phyloP scores from a whole-genome alignment of 1,140 invertebrate species.

The Epicauta chinensis region DNA sequence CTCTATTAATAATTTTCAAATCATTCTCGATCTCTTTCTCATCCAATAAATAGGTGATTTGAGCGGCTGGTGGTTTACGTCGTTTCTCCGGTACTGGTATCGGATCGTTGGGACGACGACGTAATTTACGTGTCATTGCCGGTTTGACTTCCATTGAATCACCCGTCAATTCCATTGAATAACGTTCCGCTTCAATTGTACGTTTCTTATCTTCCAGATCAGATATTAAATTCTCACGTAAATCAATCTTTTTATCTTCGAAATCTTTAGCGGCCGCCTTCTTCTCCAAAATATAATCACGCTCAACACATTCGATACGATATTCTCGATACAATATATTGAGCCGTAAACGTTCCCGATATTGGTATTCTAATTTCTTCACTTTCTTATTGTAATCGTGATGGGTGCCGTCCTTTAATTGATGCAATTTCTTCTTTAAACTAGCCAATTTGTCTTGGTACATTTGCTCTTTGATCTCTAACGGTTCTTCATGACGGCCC shows the following conservation, averaged over 20 bases:
- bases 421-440: conserved; percentile 84
- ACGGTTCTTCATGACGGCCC: conserved; percentile 70
- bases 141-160: conserved; percentile 72
- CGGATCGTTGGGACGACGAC: conserved; percentile 89
- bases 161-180: conserved; percentile 75
- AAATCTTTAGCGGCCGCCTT: conserved; percentile 84
- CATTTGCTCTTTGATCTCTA: conserved; percentile 90
- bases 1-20: conserved; percentile 71
- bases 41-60: conserved; percentile 79
- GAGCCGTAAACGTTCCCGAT: conserved; percentile 70
- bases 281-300: conserved; percentile 82
- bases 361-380: conserved; percentile 74
- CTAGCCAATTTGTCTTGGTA: conserved; percentile 89
- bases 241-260: conserved; percentile 91
- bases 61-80: conserved; percentile 73
- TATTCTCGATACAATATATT: conserved; percentile 82
- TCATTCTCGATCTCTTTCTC: conserved; percentile 87
- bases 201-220: conserved; percentile 91
- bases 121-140: conserved; percentile 62
- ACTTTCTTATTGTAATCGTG: conserved; percentile 79
- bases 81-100: conserved; percentile 77
- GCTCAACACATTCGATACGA: conserved; percentile 77
- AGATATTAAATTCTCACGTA: conserved; percentile 81
- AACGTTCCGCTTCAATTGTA: conserved; percentile 81
- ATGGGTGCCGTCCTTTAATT: conserved; percentile 78